Evolutionary conservation across 2,113 vertebrate species (phyloP).

Genomic region (Poeciliopsis turrubarensis): DNA sequence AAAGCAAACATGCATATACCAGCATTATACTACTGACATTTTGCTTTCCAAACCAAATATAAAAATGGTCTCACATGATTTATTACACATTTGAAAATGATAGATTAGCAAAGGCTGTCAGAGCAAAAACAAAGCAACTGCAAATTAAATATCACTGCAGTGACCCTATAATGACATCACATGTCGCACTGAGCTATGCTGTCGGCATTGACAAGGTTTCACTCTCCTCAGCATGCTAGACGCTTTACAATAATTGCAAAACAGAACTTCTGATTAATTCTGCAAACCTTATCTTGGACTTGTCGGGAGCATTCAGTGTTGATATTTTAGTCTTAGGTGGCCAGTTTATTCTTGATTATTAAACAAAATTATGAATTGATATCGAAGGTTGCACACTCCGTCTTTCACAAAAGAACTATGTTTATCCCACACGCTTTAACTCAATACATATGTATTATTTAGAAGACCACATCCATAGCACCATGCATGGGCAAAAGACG

Average conservation of each 20-base stretch:
- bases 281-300: too few species aligned
- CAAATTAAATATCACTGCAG: not conserved
- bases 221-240: not conserved
- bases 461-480: not conserved
- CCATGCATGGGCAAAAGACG: not conserved
- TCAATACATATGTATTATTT: not conserved
- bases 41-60: not conserved
- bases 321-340: not conserved
- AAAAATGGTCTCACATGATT: too few species aligned
- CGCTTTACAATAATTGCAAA: not conserved
- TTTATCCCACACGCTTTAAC: not conserved
- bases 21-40: not conserved
- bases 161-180: not conserved
- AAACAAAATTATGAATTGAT: not conserved
- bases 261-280: too few species aligned
- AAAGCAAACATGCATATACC: not conserved
- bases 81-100: too few species aligned
- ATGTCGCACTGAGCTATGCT: not conserved
- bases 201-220: not conserved
- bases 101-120: too few species aligned
- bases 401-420: too few species aligned
- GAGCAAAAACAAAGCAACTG: not conserved
- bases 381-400: not conserved
- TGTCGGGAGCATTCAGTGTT: not conserved
- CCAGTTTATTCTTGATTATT: not conserved